These are phyloP conservation scores for Parthenolecanium corni DNA, from an alignment of 2,888 invertebrate species.

Conservation along the genomic window DNA sequence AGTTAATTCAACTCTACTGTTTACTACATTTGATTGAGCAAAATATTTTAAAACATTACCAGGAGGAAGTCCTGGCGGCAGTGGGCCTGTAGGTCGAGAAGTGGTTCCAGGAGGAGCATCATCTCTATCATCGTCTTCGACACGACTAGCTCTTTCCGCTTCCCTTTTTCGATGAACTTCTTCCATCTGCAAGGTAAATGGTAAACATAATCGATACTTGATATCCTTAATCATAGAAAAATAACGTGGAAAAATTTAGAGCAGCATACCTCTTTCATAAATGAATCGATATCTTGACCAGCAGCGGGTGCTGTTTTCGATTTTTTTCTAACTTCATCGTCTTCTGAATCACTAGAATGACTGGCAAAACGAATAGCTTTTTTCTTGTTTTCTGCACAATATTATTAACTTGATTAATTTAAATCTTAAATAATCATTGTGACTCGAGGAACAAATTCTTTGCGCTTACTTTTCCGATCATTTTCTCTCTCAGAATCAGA, in stretches of 20 bases:
- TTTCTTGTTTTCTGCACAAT: not conserved
- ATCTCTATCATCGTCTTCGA: constrained; percentile 17
- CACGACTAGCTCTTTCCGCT: constrained; percentile 40
- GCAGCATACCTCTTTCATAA: constrained; percentile 59
- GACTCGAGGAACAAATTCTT: not conserved
- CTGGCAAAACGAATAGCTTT: constrained; percentile 37
- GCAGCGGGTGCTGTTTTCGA: constrained; percentile 47
- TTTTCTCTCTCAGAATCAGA: not conserved
- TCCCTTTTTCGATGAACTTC: constrained; percentile 67
- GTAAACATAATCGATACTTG: not conserved
- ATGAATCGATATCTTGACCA: constrained; percentile 82
- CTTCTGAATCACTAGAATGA: constrained; percentile 32
- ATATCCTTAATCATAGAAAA: not conserved
- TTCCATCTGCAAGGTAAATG: constrained; percentile 51
- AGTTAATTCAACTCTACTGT: not conserved
- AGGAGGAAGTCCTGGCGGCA: constrained; percentile 33
- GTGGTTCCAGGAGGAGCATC: constrained; percentile 23
- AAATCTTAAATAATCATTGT: not conserved
- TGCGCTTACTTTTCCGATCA: not conserved
- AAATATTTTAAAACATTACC: constrained; percentile 31
- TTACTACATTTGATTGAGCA: not conserved
- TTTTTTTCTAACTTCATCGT: constrained; percentile 35
- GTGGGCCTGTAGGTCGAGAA: constrained; percentile 32
- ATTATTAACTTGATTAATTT: too few species aligned
- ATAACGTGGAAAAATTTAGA: not conserved